Percentiles rank a stretch among this genome's conserved stretches.
Evolutionary conservation across 2,888 invertebrate genomes (phyloP).

Genomic region (Heliconius aoede): DNA sequence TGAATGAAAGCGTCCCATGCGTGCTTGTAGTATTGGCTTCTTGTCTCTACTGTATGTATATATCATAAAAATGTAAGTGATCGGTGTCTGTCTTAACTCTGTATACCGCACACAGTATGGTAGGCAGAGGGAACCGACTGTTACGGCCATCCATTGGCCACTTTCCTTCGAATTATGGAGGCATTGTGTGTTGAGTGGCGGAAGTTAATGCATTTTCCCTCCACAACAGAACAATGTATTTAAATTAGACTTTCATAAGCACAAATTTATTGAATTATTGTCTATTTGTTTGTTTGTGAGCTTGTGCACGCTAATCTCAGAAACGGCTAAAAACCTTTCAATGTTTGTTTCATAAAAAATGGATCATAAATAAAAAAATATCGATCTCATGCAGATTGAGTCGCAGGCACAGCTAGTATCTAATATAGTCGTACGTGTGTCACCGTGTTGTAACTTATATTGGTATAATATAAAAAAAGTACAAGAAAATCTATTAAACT

Average conservation of each 20-base stretch:
- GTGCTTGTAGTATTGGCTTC: conserved; percentile 33
- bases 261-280: too few relatives aligned
- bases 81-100: too few relatives aligned
- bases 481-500: background rate
- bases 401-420: background rate
- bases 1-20: conserved; percentile 47
- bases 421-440: background rate
- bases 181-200: too few relatives aligned
- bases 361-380: background rate
- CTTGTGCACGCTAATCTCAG: background rate
- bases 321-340: background rate
- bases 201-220: too few relatives aligned
- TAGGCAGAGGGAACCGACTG: too few relatives aligned
- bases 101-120: background rate
- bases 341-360: background rate
- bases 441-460: background rate
- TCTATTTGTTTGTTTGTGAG: background rate
- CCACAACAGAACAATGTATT: background rate
- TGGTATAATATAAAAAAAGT: background rate
- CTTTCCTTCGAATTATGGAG: too few relatives aligned
- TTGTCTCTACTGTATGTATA: background rate
- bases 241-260: too few relatives aligned
- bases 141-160: too few relatives aligned
- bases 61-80: background rate
- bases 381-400: background rate